Evolutionary conservation across 2,888 invertebrate genomes (phyloP), one percentile per base, ranked within the genome.

Genomic region (Oasisia sp.): DNA sequence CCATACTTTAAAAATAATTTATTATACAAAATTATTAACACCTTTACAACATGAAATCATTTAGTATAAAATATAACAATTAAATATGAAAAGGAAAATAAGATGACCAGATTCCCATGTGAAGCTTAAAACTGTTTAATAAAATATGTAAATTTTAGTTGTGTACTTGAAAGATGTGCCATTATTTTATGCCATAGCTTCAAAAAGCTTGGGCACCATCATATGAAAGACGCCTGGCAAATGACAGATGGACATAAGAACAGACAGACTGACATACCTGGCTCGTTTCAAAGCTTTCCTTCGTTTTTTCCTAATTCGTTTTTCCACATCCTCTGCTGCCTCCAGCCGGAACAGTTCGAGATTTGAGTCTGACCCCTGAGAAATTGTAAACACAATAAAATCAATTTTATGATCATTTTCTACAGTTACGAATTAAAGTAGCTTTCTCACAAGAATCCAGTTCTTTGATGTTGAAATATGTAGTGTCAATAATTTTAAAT

Each of bases 321-420:
- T 96, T 93, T 97, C 97, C 0, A 98, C 97, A 95, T 98, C 98
- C 19, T 98, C 97, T 32, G 98, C 97, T 0, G 97, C 96, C 95
- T 98, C 97, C 94, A 99, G 97, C 90, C 97, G 97, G 95, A 98
- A 99, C 92, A 98, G 96, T 96, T 99, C 99, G 32, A 99, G 96
- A 44, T 97, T 96, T 92, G 97, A 97, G 95, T 98, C 98, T 19
- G 97, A 97, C 2, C 99, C 99, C 96, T 96, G 93, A n/a, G 93
- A 93, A 44, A 38, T 58, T n/a, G n/a, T n/a, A n/a, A 93, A 92
- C n/a, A 56, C 32, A 89, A 38, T 32, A n/a, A 32, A 89, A 45
- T n/a, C 11, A 45, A 92, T 32, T 7, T 27, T 19, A 5, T 19
- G 27, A 19, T 27, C 74, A 0, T 74, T 1, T 19, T 14, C 14